phyloP scores from a whole-genome alignment of 2,888 invertebrate species.

The Falcaria lacertinaria region DNA sequence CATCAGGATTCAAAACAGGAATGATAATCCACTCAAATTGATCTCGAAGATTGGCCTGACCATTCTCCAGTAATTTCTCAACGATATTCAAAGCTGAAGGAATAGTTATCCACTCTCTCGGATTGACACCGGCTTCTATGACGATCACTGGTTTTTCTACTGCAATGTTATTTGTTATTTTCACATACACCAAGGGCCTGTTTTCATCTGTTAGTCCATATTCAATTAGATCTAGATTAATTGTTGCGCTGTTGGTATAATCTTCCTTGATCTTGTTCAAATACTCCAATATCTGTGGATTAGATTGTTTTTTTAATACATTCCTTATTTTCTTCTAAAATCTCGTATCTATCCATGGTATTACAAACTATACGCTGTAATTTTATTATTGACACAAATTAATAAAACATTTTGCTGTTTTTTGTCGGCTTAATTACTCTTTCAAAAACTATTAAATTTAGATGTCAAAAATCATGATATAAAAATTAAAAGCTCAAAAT shows the following conservation, averaged over 20 bases:
- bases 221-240: constrained; percentile 36
- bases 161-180: constrained; percentile 51
- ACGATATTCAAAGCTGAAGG: constrained; percentile 82
- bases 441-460: no score
- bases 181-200: constrained; percentile 62
- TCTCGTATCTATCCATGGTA: no score
- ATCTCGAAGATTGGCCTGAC: constrained; percentile 58
- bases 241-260: constrained; percentile 25
- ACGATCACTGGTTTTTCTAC: constrained; percentile 71
- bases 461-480: no score
- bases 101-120: constrained; percentile 86
- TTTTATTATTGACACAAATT: no score
- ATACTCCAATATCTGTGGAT: constrained; percentile 49
- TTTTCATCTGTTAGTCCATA: constrained; percentile 43
- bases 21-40: constrained; percentile 83
- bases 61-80: constrained; percentile 76
- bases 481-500: no score
- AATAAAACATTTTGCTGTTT: no score
- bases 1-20: constrained; percentile 87
- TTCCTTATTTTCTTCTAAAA: no score
- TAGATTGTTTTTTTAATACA: no score
- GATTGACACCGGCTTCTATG: constrained; percentile 81
- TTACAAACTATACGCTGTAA: no score
- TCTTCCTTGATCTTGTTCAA: constrained; percentile 29
- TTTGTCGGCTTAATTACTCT: no score